Conservation (phyloP, 2,113 vertebrate species). For the Tylochromis polylepis region DNA sequence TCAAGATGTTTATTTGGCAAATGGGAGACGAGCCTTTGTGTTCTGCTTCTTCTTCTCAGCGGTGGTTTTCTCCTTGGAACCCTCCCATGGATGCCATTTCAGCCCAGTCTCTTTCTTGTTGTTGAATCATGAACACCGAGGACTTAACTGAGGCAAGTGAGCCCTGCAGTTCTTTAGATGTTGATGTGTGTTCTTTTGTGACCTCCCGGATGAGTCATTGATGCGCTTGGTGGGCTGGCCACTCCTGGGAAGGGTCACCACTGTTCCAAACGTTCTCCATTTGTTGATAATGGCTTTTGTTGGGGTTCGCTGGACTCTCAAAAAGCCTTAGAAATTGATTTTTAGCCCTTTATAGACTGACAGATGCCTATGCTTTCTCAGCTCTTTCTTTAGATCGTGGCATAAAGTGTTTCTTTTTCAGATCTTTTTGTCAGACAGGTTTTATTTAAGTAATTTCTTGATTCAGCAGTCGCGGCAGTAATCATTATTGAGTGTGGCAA, state of each 20-base stretch:
- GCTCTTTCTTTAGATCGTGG: neutral
- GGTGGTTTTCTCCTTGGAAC: neutral
- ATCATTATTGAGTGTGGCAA: neutral
- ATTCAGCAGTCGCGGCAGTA: neutral
- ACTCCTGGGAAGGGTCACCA: neutral
- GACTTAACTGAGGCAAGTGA: neutral
- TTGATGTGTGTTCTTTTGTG: neutral
- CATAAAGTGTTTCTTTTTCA: neutral
- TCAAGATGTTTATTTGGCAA: neutral
- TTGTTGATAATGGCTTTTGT: neutral
- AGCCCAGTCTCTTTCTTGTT: neutral
- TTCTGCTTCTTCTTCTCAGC: neutral
- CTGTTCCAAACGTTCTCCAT: neutral
- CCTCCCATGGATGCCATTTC: accelerated
- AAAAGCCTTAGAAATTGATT: neutral
- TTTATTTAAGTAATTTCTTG: neutral
- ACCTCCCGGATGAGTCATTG: neutral
- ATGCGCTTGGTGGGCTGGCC: neutral
- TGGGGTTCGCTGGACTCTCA: neutral
- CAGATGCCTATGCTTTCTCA: neutral
- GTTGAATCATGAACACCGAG: neutral
- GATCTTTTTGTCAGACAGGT: neutral
- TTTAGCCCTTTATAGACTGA: neutral
- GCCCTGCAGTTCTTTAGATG: neutral
- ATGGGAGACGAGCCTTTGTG: neutral